A percentile compares a stretch with the other conserved stretches of the same genome.
phyloP scores from a whole-genome alignment of 2,797 vertebrate species.

The Yasuhikotakia modesta region DNA sequence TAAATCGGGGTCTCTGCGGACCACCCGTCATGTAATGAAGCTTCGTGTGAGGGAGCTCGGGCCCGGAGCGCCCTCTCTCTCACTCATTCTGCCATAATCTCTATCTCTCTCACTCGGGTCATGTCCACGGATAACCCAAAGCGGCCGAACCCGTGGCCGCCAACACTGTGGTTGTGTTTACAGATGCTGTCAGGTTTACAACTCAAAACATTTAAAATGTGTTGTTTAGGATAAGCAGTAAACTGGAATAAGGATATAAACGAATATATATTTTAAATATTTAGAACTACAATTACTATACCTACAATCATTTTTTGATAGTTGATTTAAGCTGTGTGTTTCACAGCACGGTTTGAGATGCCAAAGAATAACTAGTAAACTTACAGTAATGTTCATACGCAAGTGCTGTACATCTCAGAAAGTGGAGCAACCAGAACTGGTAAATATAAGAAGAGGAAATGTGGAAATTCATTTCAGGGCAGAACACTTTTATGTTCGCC shows the following conservation, averaged over 20 bases:
- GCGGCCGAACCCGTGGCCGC: slow-evolving; percentile 31
- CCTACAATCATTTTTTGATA: no score
- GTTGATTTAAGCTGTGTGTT: no score
- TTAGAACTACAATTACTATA: no score
- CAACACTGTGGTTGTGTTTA: slow-evolving; percentile 44
- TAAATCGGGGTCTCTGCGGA: slow-evolving; percentile 50
- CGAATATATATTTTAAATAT: no score
- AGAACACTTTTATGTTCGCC: slow-evolving; percentile 64
- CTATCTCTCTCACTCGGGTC: slow-evolving; percentile 49
- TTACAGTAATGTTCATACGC: no score
- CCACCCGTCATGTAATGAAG: slow-evolving; percentile 59
- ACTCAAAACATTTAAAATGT: neutral
- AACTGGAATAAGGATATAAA: no score
- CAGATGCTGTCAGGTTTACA: slow-evolving; percentile 43
- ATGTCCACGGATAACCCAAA: slow-evolving; percentile 53
- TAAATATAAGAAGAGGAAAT: slow-evolving; percentile 36
- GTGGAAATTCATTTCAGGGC: slow-evolving; percentile 72
- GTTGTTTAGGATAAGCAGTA: no score
- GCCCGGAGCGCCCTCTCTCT: no score
- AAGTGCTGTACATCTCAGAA: slow-evolving; percentile 3
- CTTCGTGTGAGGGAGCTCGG: slow-evolving; percentile 61
- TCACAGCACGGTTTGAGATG: no score
- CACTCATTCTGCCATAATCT: slow-evolving; percentile 57
- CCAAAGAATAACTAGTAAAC: no score
- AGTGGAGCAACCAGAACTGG: slow-evolving; percentile 21